phyloP scores from a whole-genome alignment of 2,888 invertebrate genomes.

The Pristionchus fissidentatus region DNA sequence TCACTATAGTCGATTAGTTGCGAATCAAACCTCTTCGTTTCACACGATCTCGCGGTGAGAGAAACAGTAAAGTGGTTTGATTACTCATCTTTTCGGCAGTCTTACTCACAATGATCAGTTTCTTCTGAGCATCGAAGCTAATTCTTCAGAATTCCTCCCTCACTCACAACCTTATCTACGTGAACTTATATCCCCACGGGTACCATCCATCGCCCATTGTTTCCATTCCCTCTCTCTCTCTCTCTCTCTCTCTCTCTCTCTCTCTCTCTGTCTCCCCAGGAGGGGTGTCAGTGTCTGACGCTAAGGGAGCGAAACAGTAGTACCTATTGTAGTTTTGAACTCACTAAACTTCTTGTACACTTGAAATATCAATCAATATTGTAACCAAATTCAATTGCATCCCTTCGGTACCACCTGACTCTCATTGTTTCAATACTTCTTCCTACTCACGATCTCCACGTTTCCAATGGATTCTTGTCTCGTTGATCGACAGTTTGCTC shows the following conservation, averaged over 20 bases:
- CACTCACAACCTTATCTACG: neutral
- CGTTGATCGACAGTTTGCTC: slow-evolving; percentile 48
- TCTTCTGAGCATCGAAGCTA: neutral
- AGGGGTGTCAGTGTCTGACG: no score
- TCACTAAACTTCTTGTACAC: no score
- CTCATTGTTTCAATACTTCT: slow-evolving; percentile 57
- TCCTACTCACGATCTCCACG: slow-evolving; percentile 53
- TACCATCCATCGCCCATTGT: slow-evolving; percentile 19
- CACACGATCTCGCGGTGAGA: no score
- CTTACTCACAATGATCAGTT: neutral
- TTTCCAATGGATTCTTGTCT: slow-evolving; percentile 54
- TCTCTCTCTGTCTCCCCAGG: slow-evolving; percentile 5
- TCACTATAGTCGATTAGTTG: neutral
- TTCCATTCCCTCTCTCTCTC: slow-evolving; percentile 23
- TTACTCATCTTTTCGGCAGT: neutral
- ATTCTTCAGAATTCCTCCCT: neutral
- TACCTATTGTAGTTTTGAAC: no score
- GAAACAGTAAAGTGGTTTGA: no score
- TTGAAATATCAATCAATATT: no score
- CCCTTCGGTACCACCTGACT: no score
- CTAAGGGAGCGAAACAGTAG: neutral
- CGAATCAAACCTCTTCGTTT: no score
- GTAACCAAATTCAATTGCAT: no score
- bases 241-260: slow-evolving; percentile 12
- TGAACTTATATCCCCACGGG: neutral